Evolutionary conservation across 2,888 invertebrate genomes (phyloP), one percentile per base, ranked within the genome.

Genomic region (Metopia argyrocephala): DNA sequence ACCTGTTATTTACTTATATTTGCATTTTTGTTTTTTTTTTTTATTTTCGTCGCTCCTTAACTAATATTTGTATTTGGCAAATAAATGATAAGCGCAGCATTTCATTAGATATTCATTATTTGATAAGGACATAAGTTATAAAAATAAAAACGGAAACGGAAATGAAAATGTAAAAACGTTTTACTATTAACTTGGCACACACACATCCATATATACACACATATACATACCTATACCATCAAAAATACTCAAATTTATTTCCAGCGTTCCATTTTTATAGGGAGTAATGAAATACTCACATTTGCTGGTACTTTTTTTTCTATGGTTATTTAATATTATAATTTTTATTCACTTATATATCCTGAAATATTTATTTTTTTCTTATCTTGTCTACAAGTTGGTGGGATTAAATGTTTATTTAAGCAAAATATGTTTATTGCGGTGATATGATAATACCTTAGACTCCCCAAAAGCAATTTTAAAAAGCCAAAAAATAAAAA

Each of bases 81-180:
- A 83, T 81, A 85, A 83, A 84, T 84, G 85, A 84, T 84, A 85
- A 85, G 62, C 76, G 56, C 76, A 56, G 83, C 82, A 82, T 82
- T 84, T 79, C 84, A 84, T 83, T 85, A 79, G 84, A 85, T 85
- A 85, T 84, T 85, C 84, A 84, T 85, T 85, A 83, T 83, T 84
- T 85, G 85, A 85, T 85, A 85, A 83, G 76, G 80, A 76, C 82
- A 84, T 80, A 84, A 82, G 78, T 79, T 82, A 74, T 78, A 79
- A 78, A 83, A 66, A 82, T 61, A 69, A 74, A 66, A 84, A 73
- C 73, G 79, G 78, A 79, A 80, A 79, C 78, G 83, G 83, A 83
- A 83, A 84, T 84, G 83, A 82, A 83, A 84, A 83, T 83, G 76
- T 71, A 48, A 82, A 82, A 83, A 83, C 76, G 83, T 82, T 81